phyloP scores from a whole-genome alignment of 2,113 vertebrate genomes.

The Planiliza haematocheilus region DNA sequence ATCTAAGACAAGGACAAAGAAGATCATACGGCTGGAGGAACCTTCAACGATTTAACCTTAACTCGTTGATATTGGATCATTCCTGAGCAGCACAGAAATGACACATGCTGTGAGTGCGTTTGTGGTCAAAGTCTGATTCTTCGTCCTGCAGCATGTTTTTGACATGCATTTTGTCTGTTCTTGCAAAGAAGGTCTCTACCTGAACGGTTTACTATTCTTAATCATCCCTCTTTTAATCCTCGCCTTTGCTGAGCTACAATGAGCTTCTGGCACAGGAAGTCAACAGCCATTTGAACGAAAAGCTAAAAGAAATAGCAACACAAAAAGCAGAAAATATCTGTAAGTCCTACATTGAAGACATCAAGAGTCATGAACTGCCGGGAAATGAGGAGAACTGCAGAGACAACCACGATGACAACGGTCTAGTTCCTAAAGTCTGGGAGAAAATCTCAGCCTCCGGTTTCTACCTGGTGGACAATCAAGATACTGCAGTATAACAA shows the following conservation, averaged over 20 bases:
- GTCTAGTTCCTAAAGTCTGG: neutral
- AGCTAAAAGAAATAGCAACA: neutral
- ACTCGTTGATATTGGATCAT: too few species aligned
- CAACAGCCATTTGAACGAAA: rapidly evolving
- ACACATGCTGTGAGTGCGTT: neutral
- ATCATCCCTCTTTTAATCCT: neutral
- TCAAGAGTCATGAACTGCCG: neutral
- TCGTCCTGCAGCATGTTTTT: slow-evolving; percentile 43
- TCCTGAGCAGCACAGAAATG: rapidly evolving
- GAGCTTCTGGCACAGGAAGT: slow-evolving; percentile 21
- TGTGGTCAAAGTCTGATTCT: neutral
- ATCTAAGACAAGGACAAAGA: too few species aligned
- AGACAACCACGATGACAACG: neutral
- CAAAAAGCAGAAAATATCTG: neutral
- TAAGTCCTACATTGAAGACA: rapidly evolving
- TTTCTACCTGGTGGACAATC: neutral
- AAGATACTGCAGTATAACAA: too few species aligned
- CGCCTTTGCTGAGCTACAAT: neutral
- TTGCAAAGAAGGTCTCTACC: rapidly evolving
- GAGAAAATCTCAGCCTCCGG: neutral
- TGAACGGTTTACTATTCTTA: neutral
- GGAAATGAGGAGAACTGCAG: too few species aligned
- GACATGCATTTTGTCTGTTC: slow-evolving; percentile 47
- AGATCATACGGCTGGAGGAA: too few species aligned
- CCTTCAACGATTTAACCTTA: too few species aligned